These are phyloP conservation scores for Natator depressus DNA, from an alignment of 2,113 vertebrate species.

Conservation along the genomic window DNA sequence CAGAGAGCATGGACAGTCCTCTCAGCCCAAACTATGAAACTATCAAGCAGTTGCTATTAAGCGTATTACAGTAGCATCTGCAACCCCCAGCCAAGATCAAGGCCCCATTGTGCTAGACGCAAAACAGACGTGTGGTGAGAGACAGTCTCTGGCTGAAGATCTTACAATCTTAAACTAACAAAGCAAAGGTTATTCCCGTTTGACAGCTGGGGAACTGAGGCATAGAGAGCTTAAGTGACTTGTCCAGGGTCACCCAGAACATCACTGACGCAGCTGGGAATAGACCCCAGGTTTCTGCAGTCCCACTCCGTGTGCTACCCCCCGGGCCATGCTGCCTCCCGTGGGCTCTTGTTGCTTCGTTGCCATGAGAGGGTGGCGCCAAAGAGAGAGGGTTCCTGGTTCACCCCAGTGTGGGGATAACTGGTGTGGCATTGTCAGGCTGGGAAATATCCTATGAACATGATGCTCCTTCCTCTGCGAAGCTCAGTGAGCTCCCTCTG, in stretches of 20 bases:
- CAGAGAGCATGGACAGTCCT: background rate
- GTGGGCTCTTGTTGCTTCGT: background rate
- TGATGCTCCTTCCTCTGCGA: background rate
- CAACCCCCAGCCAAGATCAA: background rate
- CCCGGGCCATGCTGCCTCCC: background rate
- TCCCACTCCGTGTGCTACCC: too few relatives aligned
- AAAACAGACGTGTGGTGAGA: background rate
- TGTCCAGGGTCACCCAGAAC: too few relatives aligned
- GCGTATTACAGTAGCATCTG: background rate
- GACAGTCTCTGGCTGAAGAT: background rate
- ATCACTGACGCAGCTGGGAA: background rate
- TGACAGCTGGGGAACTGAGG: background rate
- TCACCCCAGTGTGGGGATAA: background rate
- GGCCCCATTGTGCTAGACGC: background rate
- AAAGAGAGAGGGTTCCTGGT: background rate
- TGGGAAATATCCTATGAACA: background rate
- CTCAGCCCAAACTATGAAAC: background rate
- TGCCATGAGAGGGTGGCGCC: too few relatives aligned
- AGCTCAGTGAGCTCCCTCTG: background rate
- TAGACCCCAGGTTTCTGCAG: background rate
- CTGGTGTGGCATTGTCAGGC: background rate
- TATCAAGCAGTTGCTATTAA: background rate
- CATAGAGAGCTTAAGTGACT: background rate
- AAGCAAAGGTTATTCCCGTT: background rate
- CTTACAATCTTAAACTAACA: background rate